These are phyloP conservation scores for Tenualosa thibaudeaui DNA, from an alignment of 2,797 vertebrate genomes.

Conservation along the genomic window DNA sequence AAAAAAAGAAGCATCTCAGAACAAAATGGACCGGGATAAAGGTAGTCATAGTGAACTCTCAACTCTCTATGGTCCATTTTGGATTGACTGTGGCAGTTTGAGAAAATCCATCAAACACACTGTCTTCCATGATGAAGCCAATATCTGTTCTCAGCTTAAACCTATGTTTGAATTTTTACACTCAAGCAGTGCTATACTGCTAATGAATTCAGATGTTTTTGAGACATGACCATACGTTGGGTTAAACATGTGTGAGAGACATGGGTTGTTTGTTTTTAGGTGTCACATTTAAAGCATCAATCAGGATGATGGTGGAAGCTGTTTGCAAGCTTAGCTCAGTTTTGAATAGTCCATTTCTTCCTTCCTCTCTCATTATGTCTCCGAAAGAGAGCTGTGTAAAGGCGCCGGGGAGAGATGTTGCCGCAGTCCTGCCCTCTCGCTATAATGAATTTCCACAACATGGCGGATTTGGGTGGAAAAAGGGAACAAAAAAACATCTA, in stretches of 20 bases:
- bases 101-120: not conserved
- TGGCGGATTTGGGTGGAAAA: conserved; percentile 60
- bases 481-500: conserved; percentile 71
- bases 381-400: not conserved
- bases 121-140: not conserved
- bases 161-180: not conserved
- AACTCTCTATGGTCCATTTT: not conserved
- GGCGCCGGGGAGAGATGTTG: conserved; percentile 6
- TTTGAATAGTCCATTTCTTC: conserved; percentile 1
- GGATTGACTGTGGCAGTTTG: not conserved
- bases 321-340: conserved; percentile 8
- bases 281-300: conserved; percentile 5
- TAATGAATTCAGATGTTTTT: not conserved
- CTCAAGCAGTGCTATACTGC: not conserved
- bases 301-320: not conserved
- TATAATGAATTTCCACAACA: conserved; percentile 63
- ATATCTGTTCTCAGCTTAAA: not conserved
- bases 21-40: not conserved
- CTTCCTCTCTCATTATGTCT: not conserved
- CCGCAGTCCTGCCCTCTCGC: conserved; percentile 25
- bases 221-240: not conserved
- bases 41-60: not conserved
- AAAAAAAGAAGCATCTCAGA: not conserved
- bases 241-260: not conserved
- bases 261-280: not conserved